Conservation (phyloP, 2,888 invertebrate genomes). For the Phyto melanocephala region DNA sequence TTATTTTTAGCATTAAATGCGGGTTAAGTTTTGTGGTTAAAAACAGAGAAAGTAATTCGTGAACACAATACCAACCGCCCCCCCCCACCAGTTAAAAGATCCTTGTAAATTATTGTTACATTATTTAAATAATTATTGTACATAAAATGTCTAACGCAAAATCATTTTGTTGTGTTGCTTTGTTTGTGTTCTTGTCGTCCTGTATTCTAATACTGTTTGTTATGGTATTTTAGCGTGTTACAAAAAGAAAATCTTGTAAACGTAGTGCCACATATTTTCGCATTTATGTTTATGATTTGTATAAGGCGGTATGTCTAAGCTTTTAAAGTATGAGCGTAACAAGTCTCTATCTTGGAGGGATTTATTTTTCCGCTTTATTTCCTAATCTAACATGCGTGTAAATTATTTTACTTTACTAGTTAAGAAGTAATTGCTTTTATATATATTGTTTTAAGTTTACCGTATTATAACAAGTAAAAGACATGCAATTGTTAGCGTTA, state of each 20-base stretch:
- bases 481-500: no score
- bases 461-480: no score
- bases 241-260: background rate
- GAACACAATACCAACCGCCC: no score
- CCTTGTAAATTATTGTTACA: background rate
- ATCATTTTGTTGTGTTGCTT: slow-evolving; percentile 9
- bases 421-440: no score
- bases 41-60: no score
- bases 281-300: slow-evolving; percentile 6
- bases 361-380: background rate
- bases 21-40: background rate
- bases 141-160: background rate
- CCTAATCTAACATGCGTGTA: slow-evolving; percentile 39
- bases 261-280: slow-evolving; percentile 18
- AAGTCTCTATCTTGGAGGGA: background rate
- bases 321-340: background rate
- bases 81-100: background rate
- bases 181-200: slow-evolving; percentile 1
- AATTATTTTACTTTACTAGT: slow-evolving; percentile 54
- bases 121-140: background rate
- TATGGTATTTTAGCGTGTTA: background rate
- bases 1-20: background rate
- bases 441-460: no score
- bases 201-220: background rate
- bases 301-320: background rate